These are phyloP conservation scores for Pseudomyrmex cubaensis DNA, from an alignment of 1,140 invertebrate species.

Conservation along the genomic window DNA sequence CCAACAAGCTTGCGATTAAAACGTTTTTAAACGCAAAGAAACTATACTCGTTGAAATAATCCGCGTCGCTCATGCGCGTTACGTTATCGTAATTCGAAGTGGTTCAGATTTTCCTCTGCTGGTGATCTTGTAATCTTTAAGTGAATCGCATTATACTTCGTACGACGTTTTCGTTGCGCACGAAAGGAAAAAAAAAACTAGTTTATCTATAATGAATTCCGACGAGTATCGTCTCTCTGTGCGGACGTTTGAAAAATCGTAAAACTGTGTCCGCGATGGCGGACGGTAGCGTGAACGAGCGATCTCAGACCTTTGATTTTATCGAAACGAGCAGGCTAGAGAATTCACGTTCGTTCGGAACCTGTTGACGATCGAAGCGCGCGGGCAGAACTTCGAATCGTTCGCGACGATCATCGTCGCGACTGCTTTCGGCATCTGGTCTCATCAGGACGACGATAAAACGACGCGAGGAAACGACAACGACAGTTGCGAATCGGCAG, in stretches of 20 bases:
- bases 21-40: too few relatives aligned
- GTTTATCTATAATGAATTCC: slow-evolving; percentile 10
- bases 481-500: slow-evolving; percentile 48
- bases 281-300: background rate
- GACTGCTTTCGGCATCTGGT: slow-evolving; percentile 44
- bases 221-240: background rate
- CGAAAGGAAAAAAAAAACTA: background rate
- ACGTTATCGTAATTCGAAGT: background rate
- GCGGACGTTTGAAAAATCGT: background rate
- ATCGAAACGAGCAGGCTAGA: slow-evolving; percentile 11
- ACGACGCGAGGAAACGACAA: slow-evolving; percentile 13
- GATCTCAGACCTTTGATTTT: slow-evolving; percentile 5
- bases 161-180: background rate
- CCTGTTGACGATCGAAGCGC: slow-evolving; percentile 8
- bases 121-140: background rate
- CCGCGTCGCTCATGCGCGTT: background rate
- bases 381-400: background rate
- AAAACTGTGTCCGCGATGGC: background rate
- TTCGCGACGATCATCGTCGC: slow-evolving; percentile 13
- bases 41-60: too few relatives aligned
- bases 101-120: background rate
- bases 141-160: background rate
- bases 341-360: slow-evolving; percentile 48
- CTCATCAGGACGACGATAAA: slow-evolving; percentile 59
- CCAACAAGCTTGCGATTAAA: too few relatives aligned